These are phyloP conservation scores for Bhutanitis thaidina DNA, from an alignment of 2,888 invertebrate genomes.

Conservation along the genomic window DNA sequence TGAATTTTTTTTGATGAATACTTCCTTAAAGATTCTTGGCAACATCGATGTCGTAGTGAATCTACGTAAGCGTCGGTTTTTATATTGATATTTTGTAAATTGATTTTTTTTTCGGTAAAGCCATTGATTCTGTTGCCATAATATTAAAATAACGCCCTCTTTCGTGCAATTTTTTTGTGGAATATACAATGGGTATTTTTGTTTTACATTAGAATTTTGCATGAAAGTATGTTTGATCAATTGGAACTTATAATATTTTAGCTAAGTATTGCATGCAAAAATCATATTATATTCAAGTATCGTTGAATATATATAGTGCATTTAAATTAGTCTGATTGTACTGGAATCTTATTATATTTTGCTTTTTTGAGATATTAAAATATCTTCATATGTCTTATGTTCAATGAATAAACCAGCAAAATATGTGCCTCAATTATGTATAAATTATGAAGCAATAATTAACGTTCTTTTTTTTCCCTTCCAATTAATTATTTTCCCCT, in stretches of 20 bases:
- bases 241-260: not conserved
- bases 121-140: too few species aligned
- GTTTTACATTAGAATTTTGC: not conserved
- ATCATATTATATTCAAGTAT: not conserved
- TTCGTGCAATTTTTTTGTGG: not conserved
- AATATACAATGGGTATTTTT: not conserved
- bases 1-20: too few species aligned
- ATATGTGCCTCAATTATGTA: not conserved
- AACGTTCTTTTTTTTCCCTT: not conserved
- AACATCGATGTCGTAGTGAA: too few species aligned
- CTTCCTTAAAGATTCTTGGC: too few species aligned
- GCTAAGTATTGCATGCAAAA: not conserved
- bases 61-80: too few species aligned
- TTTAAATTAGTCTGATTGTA: not conserved
- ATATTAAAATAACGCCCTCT: not conserved
- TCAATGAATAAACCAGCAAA: not conserved
- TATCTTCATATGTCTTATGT: too few species aligned
- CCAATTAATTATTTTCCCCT: constrained; percentile 34
- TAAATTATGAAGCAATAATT: too few species aligned
- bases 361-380: not conserved
- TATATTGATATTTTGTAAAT: too few species aligned
- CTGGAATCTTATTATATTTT: not conserved
- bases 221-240: not conserved
- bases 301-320: not conserved
- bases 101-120: too few species aligned